Evolutionary conservation across 1,140 invertebrate species (phyloP), one percentile per base, ranked within the genome.

Genomic region (Zaprionus davidi): DNA sequence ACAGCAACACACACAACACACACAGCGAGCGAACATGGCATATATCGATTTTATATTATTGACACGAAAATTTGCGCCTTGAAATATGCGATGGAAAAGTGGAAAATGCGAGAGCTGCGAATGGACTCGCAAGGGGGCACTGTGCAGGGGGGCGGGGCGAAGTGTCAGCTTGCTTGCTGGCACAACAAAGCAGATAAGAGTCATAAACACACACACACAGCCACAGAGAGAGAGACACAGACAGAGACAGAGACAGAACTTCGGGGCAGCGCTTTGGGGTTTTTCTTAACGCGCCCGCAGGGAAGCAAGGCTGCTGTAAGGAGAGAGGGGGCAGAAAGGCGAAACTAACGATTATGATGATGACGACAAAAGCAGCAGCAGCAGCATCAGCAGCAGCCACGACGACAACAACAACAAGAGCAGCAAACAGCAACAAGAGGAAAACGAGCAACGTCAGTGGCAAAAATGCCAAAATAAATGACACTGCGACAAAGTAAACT

Each of bases 401-500:
- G 36, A 13, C 38, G 34, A 3, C 15, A 74, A 24, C 51, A 68
- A 11, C 58, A 68, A 22, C 53, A 56, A 12, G 51, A 28, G 12
- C 15, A 55, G 49, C 67, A 20, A 20, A 68, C 6, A 31, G 28
- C 34, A 36, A 67, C 36, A 26, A 24, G 20, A 36, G 62, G 5
- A 31, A 44, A 38, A 17, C 26, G 60, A 41, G 20, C 46, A 60
- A 76, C 65, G 82, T 85, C 71, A 81, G 75, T 65, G 75, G 46
- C 71, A 71, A 86, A 86, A 86, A 82, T 83, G 84, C 80, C 78
- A 81, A 87, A 87, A 87, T 87, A 87, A 87, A 87, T 87, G 84
- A 83, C 83, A 87, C 83, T 87, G 84, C 83, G 83, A 87, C 83
- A 87, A 87, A 87, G 84, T 87, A 88, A 87, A 87, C 80, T 87